Percentiles rank a stretch among this genome's conserved stretches.
phyloP scores from a whole-genome alignment of 2,888 invertebrate genomes.

The Lithodes maja region DNA sequence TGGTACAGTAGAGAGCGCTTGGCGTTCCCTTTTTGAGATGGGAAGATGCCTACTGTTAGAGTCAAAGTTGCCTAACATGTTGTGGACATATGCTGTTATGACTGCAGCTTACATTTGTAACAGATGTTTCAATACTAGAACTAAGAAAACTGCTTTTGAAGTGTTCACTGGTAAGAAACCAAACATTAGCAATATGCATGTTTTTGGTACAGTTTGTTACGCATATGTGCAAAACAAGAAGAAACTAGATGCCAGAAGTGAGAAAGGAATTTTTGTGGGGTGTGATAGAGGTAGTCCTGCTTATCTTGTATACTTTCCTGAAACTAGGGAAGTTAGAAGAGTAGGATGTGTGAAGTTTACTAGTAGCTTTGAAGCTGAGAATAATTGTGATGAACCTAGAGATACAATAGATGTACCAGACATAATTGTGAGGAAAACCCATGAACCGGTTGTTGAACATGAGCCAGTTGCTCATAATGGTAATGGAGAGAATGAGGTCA shows the following conservation, averaged over 20 bases:
- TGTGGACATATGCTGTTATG: slow-evolving; percentile 31
- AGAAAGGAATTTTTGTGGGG: slow-evolving; percentile 2
- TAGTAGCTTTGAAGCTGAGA: neutral
- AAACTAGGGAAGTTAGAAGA: neutral
- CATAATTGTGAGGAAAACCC: too few species aligned
- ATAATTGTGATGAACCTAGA: neutral
- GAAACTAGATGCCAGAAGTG: slow-evolving; percentile 20
- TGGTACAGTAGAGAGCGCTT: slow-evolving; percentile 19
- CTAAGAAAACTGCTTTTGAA: slow-evolving; percentile 31
- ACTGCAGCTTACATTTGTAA: slow-evolving; percentile 22
- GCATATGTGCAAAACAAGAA: slow-evolving; percentile 26
- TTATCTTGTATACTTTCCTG: slow-evolving; percentile 24
- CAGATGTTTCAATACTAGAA: slow-evolving; percentile 29
- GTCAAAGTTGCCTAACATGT: neutral
- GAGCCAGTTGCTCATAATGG: neutral
- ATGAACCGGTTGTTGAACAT: too few species aligned
- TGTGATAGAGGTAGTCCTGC: neutral
- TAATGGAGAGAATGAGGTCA: neutral
- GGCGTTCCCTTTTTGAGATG: slow-evolving; percentile 17
- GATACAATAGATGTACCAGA: neutral
- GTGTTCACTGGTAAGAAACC: slow-evolving; percentile 16
- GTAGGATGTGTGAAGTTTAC: slow-evolving; percentile 7
- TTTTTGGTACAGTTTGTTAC: slow-evolving; percentile 30
- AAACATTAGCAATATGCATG: slow-evolving; percentile 23
- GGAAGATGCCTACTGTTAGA: slow-evolving; percentile 13